Evolutionary conservation across 2,797 vertebrate genomes (phyloP).

Genomic region (Hyperoplus immaculatus): DNA sequence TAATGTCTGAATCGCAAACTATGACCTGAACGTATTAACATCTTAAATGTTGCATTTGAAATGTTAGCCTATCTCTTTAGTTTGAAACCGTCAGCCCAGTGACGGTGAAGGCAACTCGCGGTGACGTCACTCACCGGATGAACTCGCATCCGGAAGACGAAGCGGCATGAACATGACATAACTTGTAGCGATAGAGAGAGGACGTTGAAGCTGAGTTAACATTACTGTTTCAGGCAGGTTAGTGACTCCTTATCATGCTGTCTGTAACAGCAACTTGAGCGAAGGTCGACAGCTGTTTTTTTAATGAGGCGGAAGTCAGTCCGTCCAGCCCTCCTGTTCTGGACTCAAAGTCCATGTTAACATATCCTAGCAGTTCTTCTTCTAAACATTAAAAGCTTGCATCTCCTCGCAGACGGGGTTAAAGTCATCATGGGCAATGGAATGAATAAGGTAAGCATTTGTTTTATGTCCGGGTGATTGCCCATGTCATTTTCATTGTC

Average conservation of each 20-base stretch:
- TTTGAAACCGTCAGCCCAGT: not conserved
- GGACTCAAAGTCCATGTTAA: slow-evolving; percentile 40
- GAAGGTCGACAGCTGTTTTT: not conserved
- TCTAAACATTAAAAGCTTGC: slow-evolving; percentile 9
- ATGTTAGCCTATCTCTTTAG: not conserved
- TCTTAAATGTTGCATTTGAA: too few species aligned
- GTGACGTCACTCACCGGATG: slow-evolving; percentile 79
- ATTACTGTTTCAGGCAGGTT: not conserved
- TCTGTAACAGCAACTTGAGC: slow-evolving; percentile 1
- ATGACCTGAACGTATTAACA: not conserved
- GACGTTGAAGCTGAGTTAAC: not conserved
- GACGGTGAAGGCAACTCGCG: slow-evolving; percentile 13
- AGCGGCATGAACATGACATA: slow-evolving; percentile 42
- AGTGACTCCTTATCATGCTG: slow-evolving; percentile 1
- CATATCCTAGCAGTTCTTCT: slow-evolving; percentile 7
- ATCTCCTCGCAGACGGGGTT: slow-evolving; percentile 21
- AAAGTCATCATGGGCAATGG: slow-evolving; percentile 88
- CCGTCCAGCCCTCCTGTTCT: not conserved
- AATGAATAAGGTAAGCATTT: slow-evolving; percentile 90
- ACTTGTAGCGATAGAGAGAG: not conserved
- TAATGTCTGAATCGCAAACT: too few species aligned
- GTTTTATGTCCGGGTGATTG: not conserved
- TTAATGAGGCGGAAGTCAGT: not conserved
- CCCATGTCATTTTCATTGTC: not conserved
- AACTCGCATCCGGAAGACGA: slow-evolving; percentile 74